Evolutionary conservation across 2,888 invertebrate species (phyloP).

Genomic region (Galerucella nymphaeae): DNA sequence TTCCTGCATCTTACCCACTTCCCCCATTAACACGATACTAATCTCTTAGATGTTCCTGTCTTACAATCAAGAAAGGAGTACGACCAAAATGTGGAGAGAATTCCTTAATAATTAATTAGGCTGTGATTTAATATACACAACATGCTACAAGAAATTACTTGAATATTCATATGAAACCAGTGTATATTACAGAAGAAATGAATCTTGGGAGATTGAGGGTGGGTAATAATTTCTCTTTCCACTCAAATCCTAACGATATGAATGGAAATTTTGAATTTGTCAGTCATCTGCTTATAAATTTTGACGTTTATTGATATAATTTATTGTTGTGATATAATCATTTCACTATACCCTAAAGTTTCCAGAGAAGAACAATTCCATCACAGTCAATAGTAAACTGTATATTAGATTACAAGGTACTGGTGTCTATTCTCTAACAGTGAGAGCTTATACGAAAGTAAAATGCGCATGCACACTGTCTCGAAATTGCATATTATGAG

Average conservation of each 20-base stretch:
- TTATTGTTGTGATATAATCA: too few species aligned
- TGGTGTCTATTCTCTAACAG: too few species aligned
- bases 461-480: too few species aligned
- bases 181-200: neutral
- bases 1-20: conserved; percentile 33
- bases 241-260: neutral
- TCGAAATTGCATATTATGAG: too few species aligned
- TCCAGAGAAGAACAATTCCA: too few species aligned
- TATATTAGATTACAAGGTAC: too few species aligned
- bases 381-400: too few species aligned
- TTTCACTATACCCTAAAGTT: too few species aligned
- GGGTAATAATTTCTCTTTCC: neutral
- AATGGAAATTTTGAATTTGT: too few species aligned
- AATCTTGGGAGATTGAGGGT: neutral
- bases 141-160: neutral
- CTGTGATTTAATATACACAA: neutral
- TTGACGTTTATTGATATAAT: too few species aligned
- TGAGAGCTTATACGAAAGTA: too few species aligned
- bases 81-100: conserved; percentile 19
- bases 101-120: conserved; percentile 26
- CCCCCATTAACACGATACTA: conserved; percentile 39
- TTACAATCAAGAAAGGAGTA: conserved; percentile 12
- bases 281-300: too few species aligned
- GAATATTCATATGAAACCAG: neutral
- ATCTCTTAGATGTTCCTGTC: conserved; percentile 26